Evolutionary conservation across 2,113 vertebrate species (phyloP), one percentile per base, ranked within the genome.

Genomic region (Fulmarus glacialis): DNA sequence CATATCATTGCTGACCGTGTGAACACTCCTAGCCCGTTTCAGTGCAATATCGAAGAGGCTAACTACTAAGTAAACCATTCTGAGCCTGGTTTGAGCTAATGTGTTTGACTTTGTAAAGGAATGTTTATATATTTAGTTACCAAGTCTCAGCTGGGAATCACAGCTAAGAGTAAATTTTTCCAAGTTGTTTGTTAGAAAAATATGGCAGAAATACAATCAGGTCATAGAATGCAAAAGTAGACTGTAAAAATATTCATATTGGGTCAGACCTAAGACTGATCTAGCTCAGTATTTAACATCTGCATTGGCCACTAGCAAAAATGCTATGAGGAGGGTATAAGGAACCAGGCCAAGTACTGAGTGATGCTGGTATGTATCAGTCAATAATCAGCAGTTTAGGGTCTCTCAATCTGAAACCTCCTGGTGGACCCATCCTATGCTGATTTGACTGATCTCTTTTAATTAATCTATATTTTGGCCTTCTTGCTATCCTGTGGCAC

Each of bases 1-100:
- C 0, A 0, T 43, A n/a, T 45, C 30, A 23, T 52, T 78, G 22
- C 16, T 70, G 48, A 59, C 10, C 1, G 0, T 48, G 21, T 62
- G 86, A 80, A 90, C 16, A 26, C 14, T 83, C 24, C 36, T 88
- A 43, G 55, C 45, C 34, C 68, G 38, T 81, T 95, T 84, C 73
- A n/a, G 68, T 56, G 45, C 34, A 82, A 24, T 68, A 40, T 4
- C 4, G 1, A 82, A 83, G 45, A 70, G 19, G 22, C 8, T n/a
- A 73, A 38, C 40, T 80, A 77, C 53, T 43, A 77, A 70, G 22
- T 70, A 55, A 92, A 50, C 24, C 27, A 36, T 63, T 80, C 27
- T 73, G 30, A 77, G 27, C 19, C 22, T 58, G 8, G 36, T 70
- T 80, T 56, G 45, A 90, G n/a, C 36, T 80, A 40, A 58, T 66